These are phyloP conservation scores for Emmelina monodactyla DNA, from an alignment of 2,888 invertebrate species.

Conservation along the genomic window DNA sequence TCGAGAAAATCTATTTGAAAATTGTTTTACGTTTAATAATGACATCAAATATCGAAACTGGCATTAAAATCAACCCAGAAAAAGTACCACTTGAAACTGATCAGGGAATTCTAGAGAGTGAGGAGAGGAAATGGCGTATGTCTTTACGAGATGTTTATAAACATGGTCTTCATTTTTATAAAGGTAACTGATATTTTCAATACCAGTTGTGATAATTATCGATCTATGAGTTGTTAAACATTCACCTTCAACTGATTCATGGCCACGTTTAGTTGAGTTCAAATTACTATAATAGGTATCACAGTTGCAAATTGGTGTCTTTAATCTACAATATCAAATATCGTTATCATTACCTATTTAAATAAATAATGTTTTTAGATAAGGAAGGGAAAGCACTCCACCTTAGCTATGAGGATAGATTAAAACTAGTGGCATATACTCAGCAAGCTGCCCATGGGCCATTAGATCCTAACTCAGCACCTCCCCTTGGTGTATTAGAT, in stretches of 20 bases:
- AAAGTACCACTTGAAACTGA: constrained; percentile 54
- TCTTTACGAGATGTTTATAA: constrained; percentile 84
- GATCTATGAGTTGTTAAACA: too few species aligned
- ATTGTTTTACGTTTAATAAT: too few species aligned
- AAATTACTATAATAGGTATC: too few species aligned
- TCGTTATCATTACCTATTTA: too few species aligned
- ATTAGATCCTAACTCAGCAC: constrained; percentile 73
- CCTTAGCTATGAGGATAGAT: constrained; percentile 91
- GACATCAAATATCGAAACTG: neutral
- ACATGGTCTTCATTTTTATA: constrained; percentile 89
- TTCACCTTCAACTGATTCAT: too few species aligned
- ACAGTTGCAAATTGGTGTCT: too few species aligned
- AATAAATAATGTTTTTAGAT: constrained; percentile 80
- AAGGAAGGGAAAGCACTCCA: constrained; percentile 98
- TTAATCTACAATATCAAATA: too few species aligned
- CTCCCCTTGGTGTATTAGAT: constrained; percentile 91
- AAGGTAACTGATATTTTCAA: too few species aligned
- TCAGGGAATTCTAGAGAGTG: constrained; percentile 54
- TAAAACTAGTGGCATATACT: constrained; percentile 89
- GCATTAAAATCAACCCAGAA: constrained; percentile 37
- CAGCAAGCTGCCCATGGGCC: constrained; percentile 91
- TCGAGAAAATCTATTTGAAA: too few species aligned
- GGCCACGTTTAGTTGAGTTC: too few species aligned
- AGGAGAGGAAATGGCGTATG: constrained; percentile 71
- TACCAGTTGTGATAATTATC: too few species aligned